A percentile compares a stretch with the other conserved stretches of the same genome.
phyloP scores from a whole-genome alignment of 1,140 invertebrate genomes.

The Drosophila aff. region DNA sequence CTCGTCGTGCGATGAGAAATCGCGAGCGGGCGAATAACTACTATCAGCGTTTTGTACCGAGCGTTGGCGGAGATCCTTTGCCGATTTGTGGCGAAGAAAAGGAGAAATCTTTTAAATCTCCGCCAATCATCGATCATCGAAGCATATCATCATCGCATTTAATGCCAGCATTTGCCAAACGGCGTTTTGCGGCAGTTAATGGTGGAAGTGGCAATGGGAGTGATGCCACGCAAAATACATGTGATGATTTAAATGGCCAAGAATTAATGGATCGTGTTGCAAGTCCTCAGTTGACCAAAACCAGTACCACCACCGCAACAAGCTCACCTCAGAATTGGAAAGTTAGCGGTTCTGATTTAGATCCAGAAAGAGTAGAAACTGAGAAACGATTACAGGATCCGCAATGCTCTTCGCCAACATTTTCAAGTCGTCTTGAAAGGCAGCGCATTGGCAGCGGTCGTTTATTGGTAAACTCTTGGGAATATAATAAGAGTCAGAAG shows the following conservation, averaged over 20 bases:
- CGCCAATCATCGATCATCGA: constrained; percentile 70
- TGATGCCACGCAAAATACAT: constrained; percentile 30
- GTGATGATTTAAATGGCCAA: constrained; percentile 15
- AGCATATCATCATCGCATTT: constrained; percentile 84
- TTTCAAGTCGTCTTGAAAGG: constrained; percentile 81
- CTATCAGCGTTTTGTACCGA: constrained; percentile 65
- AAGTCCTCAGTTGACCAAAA: constrained; percentile 13
- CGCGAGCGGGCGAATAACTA: constrained; percentile 71
- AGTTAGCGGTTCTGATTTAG: not conserved
- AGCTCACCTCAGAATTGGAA: constrained; percentile 4
- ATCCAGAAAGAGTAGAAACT: constrained; percentile 32
- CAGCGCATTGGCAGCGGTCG: constrained; percentile 90
- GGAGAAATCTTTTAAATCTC: constrained; percentile 39
- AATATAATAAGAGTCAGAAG: constrained; percentile 85
- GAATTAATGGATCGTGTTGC: constrained; percentile 6
- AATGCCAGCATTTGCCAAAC: constrained; percentile 83
- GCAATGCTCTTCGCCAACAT: constrained; percentile 41
- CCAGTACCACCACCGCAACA: not conserved
- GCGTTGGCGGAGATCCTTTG: constrained; percentile 25
- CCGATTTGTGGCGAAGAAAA: constrained; percentile 43
- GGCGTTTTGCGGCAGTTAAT: constrained; percentile 44
- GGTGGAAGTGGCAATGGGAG: constrained; percentile 2
- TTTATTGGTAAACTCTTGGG: constrained; percentile 87
- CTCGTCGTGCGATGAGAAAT: constrained; percentile 62
- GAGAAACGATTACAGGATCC: constrained; percentile 34